Base-by-base conservation (phyloP, 2,797 vertebrate species). In the Mus spretus region DNA sequence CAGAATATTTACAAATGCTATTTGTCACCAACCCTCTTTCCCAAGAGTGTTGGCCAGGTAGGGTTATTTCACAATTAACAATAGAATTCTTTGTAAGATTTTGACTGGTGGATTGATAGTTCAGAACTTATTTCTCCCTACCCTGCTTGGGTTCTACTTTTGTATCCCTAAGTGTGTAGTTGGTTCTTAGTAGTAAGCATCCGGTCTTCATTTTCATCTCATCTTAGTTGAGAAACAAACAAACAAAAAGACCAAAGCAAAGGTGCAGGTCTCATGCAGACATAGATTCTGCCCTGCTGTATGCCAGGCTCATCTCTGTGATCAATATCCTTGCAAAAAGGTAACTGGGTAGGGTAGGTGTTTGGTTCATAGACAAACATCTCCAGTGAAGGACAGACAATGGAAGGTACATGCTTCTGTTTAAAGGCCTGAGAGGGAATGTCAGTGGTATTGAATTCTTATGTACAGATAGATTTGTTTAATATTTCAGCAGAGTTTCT, bases 61-160 rank as follows among this genome's bases (percentile, higher is more conserved):
- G 57, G n/a, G 20, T 79, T 57, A 80, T 88, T 90, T 96, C 63
- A 20, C 79, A 91, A 50, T 93, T 70, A 93, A 17, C 55, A 75
- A n/a, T 90, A 6, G n/a, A 67, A 83, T 6, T 11, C 20, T 77
- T 81, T 75, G 44, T 91, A 34, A 80, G 89, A 78, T 89, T 82
- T 75, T 82, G 80, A 67, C 59, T 31, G 40, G 13, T 81, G 13
- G n/a, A 57, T 37, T 24, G 13, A n/a, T 96, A 84, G n/a, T 17
- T 6, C 59, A 65, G 17, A 86, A 59, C 82, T 82, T 77, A 93
- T 70, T 90, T 15, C 63, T 50, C n/a, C 28, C 53, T 34, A 17
- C 70, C 13, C 44, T 44, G 44, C 70, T 19, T 70, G 63, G 55
- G 22, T 77, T 84, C 4, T 87, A 15, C 44, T 86, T 83, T 17